These are phyloP conservation scores for Tholera decimalis DNA, from an alignment of 2,888 invertebrate genomes.

Conservation along the genomic window DNA sequence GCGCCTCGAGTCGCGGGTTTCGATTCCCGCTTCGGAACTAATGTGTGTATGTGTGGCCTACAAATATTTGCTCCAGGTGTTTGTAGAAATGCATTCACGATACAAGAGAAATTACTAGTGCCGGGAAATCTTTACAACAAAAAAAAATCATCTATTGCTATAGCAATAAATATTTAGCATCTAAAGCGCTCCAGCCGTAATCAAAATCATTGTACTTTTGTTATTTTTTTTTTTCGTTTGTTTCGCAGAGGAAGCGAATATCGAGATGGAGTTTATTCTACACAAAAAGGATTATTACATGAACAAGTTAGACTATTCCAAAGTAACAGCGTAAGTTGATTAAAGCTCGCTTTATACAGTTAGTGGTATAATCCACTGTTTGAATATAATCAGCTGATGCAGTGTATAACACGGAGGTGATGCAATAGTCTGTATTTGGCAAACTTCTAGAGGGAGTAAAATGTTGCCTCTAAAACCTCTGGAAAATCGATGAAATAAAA, in stretches of 20 bases:
- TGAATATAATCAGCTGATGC: neutral
- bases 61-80: too few relatives aligned
- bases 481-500: neutral
- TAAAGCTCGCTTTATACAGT: conserved; percentile 16
- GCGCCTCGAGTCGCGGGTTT: too few relatives aligned
- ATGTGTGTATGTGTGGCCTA: too few relatives aligned
- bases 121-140: too few relatives aligned
- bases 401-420: neutral
- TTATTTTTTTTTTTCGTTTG: conserved; percentile 10
- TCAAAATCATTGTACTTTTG: neutral
- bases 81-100: too few relatives aligned
- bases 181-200: neutral
- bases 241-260: conserved; percentile 90
- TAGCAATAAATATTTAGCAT: too few relatives aligned
- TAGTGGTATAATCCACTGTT: neutral
- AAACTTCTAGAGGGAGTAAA: neutral
- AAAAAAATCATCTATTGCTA: too few relatives aligned
- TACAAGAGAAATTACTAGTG: too few relatives aligned
- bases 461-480: neutral
- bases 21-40: too few relatives aligned
- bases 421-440: neutral
- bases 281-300: conserved; percentile 98
- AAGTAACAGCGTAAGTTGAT: conserved; percentile 94
- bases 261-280: conserved; percentile 94
- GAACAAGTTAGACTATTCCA: conserved; percentile 95